Percentiles rank a stretch among this genome's conserved stretches.
Conservation (phyloP, 2,113 vertebrate genomes). For the Tretioscincus oriximinensis region DNA sequence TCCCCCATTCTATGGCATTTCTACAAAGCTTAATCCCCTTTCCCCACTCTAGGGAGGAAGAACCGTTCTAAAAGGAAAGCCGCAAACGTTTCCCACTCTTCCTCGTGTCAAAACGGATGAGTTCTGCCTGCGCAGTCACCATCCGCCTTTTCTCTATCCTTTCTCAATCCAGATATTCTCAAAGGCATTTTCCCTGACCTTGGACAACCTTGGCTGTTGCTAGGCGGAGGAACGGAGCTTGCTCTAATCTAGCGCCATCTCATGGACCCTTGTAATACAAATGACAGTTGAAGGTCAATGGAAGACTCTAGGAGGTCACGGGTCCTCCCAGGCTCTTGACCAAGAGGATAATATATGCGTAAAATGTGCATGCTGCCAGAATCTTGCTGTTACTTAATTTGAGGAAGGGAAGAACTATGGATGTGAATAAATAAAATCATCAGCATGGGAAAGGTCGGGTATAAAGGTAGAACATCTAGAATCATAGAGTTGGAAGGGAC, state of each 20-base stretch:
- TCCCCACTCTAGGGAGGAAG: background rate
- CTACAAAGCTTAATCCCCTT: background rate
- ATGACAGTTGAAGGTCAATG: background rate
- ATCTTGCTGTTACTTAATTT: background rate
- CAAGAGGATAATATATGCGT: too few species aligned
- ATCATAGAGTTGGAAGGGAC: too few species aligned
- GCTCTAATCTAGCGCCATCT: background rate
- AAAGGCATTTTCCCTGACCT: conserved; percentile 24
- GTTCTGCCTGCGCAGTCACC: background rate
- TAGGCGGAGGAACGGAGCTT: background rate
- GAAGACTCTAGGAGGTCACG: too few species aligned
- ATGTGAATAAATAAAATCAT: too few species aligned
- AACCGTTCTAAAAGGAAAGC: background rate
- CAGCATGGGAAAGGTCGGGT: too few species aligned
- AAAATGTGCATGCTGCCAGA: background rate
- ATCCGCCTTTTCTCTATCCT: background rate
- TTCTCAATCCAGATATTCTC: background rate
- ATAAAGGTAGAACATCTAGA: too few species aligned
- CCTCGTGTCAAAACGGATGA: conserved; percentile 7
- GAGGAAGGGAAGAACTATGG: too few species aligned
- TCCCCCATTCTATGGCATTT: accelerated
- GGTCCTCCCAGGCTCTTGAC: background rate
- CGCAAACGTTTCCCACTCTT: background rate
- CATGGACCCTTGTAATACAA: background rate
- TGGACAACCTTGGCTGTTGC: conserved; percentile 43